Evolutionary conservation across 2,113 vertebrate genomes (phyloP), one percentile per base, ranked within the genome.

Genomic region (Melospiza melodia): DNA sequence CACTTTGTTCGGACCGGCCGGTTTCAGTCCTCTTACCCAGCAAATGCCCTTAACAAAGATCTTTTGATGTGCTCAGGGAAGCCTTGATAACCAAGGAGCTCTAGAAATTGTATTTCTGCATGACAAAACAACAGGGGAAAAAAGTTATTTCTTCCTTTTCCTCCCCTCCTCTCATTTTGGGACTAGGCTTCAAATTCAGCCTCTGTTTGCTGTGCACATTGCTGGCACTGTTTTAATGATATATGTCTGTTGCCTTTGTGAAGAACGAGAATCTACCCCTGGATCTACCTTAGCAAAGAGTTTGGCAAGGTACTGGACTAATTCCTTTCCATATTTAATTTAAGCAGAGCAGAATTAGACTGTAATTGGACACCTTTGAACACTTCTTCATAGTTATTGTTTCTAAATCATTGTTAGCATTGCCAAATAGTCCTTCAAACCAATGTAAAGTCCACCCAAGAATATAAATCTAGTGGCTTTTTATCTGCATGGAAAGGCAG

Each of bases 321-420:
- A 89, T 82, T 84, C 27, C 39, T 93, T 91, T 82, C 83, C 59
- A 27, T 73, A 73, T 77, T 87, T 93, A 68, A 72, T 83, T 83
- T 85, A 83, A 55, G 46, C 68, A 85, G 41, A 79, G 22, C n/a
- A 76, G 51, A 95, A 76, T 85, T 79, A 69, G 27, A 49, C 66
- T 90, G 79, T 49, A 88, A 86, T 16, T 80, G 39, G 41, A 85
- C 54, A 85, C 63, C 59, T 94, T 9, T 80, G 58, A 91, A 88
- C 51, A 58, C 69, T 41, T 85, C 37, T 83, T 87, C 20, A 0
- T 79, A 69, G 63, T 5, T 67, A 58, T 85, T 79, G 39, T 72
- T 54, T 85, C 13, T 76, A 90, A 75, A 91, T 87, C 37, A 37
- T 71, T 65, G 61, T 71, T 85, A 80, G 75, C 46, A 41, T 37